phyloP scores from a whole-genome alignment of 2,888 invertebrate species.

The Cryptocephalus primarius region DNA sequence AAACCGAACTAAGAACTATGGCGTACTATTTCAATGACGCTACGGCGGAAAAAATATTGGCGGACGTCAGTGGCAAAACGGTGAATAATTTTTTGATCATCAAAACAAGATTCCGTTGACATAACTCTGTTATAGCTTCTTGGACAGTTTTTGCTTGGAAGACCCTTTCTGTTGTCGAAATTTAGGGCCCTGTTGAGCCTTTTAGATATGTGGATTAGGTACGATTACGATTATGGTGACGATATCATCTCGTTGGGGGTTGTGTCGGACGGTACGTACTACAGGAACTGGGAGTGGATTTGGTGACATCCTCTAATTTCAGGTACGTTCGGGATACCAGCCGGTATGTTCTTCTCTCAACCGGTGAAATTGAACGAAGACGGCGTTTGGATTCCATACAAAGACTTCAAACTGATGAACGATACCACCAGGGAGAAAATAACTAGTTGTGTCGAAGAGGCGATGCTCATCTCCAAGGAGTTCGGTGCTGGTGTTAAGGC shows the following conservation, averaged over 20 bases:
- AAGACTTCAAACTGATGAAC: conserved; percentile 20
- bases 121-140: no score
- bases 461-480: not conserved
- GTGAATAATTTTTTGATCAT: no score
- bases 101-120: no score
- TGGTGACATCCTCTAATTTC: no score
- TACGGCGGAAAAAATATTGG: not conserved
- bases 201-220: conserved; percentile 39
- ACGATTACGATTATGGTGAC: conserved; percentile 26
- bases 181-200: conserved; percentile 39
- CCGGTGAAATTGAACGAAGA: conserved; percentile 38
- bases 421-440: conserved; percentile 8
- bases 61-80: no score
- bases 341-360: conserved; percentile 47
- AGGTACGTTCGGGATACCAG: conserved; percentile 40
- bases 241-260: conserved; percentile 45
- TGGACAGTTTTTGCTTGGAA: no score
- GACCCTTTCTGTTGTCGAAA: not conserved
- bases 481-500: not conserved
- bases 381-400: conserved; percentile 38
- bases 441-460: conserved; percentile 3
- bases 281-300: no score
- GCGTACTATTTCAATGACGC: conserved; percentile 31
- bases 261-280: conserved; percentile 38
- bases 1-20: conserved; percentile 44